Conservation (phyloP, 2,113 vertebrate species). For the Osmerus mordax region DNA sequence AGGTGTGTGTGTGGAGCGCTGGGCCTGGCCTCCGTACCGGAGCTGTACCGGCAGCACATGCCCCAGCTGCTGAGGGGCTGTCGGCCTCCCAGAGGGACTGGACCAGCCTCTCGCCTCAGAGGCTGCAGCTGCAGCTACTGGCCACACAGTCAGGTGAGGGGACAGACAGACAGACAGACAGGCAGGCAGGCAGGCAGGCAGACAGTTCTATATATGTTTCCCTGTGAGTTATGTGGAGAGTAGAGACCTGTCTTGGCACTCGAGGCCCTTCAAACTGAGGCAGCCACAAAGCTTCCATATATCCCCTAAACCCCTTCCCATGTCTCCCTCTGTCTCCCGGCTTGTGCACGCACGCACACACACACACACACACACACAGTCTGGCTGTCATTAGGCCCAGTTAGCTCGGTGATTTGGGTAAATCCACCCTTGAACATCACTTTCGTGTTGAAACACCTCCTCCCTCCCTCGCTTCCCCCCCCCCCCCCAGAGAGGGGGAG, state of each 20-base stretch:
- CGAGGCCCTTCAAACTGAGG: too few relatives aligned
- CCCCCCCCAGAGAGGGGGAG: slow-evolving; percentile 16
- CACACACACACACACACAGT: not conserved
- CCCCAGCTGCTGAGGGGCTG: slow-evolving; percentile 78
- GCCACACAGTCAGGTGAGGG: slow-evolving; percentile 80
- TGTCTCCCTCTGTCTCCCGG: not conserved
- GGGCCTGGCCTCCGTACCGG: slow-evolving; percentile 50
- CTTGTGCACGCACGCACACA: not conserved
- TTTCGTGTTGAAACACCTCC: too few relatives aligned
- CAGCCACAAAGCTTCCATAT: not conserved
- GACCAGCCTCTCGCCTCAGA: slow-evolving; percentile 77
- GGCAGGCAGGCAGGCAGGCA: too few relatives aligned
- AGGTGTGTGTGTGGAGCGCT: slow-evolving; percentile 73
- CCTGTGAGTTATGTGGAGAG: too few relatives aligned
- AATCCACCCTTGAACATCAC: slow-evolving; percentile 5
- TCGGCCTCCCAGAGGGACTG: slow-evolving; percentile 71
- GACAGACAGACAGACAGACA: too few relatives aligned
- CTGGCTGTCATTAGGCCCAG: slow-evolving; percentile 25
- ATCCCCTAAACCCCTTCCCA: not conserved
- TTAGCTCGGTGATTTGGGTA: slow-evolving; percentile 36
- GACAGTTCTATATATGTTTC: too few relatives aligned
- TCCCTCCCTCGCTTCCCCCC: slow-evolving; percentile 15
- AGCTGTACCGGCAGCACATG: slow-evolving; percentile 80
- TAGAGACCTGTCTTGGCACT: too few relatives aligned
- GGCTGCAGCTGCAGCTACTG: slow-evolving; percentile 79